These are phyloP conservation scores for Dermatemys mawii DNA, from an alignment of 2,113 vertebrate species.

Conservation along the genomic window DNA sequence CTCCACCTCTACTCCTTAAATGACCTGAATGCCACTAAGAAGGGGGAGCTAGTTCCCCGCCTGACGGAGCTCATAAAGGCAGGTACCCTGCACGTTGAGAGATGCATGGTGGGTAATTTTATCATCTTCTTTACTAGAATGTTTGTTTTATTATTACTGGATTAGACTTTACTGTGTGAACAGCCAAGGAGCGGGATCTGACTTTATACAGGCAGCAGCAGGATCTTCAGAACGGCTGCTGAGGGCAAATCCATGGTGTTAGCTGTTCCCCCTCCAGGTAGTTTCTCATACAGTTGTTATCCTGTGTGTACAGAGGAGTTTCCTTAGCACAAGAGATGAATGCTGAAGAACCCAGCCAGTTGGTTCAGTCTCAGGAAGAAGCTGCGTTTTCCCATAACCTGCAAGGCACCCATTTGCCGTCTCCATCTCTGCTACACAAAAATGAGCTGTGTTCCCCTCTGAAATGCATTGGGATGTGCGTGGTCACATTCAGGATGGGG, in stretches of 20 bases:
- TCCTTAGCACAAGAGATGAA: neutral
- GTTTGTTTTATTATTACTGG: neutral
- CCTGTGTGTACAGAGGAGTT: neutral
- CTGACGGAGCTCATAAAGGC: constrained; percentile 87
- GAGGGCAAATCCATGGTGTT: neutral
- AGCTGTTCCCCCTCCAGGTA: neutral
- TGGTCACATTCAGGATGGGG: neutral
- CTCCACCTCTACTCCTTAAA: constrained; percentile 93
- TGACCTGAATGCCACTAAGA: constrained; percentile 88
- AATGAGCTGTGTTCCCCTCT: neutral
- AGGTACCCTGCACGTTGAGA: constrained; percentile 86
- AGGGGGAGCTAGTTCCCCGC: constrained; percentile 86
- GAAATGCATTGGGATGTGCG: neutral
- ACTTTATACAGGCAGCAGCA: neutral
- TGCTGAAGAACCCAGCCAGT: neutral
- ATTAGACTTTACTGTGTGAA: neutral
- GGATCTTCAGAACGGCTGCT: neutral
- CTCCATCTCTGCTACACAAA: neutral
- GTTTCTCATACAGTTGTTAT: neutral
- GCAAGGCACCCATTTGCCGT: neutral
- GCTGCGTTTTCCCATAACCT: neutral
- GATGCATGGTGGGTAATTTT: constrained; percentile 88
- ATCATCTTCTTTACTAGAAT: neutral
- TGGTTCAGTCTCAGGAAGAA: neutral
- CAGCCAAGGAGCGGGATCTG: neutral